Evolutionary conservation across 2,888 invertebrate genomes (phyloP), one percentile per base, ranked within the genome.

Genomic region (Agrilus cyanescens): DNA sequence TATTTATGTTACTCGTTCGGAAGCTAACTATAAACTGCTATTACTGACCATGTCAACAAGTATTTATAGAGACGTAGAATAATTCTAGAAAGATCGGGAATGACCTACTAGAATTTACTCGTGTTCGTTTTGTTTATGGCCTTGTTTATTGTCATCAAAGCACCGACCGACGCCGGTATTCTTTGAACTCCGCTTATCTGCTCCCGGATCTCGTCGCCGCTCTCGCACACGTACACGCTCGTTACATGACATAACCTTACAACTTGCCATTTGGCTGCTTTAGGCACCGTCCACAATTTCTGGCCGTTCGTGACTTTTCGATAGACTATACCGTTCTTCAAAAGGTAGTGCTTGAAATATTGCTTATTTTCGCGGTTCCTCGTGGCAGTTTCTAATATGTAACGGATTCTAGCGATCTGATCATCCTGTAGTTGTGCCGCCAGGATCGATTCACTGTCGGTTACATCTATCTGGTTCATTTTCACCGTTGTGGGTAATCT

Each of bases 131-230:
- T n/a, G n/a, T n/a, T n/a, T n/a, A n/a, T n/a, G n/a, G n/a, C n/a
- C n/a, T n/a, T n/a, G n/a, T n/a, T n/a, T n/a, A n/a, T n/a, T n/a
- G n/a, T n/a, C n/a, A n/a, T n/a, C n/a, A n/a, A n/a, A n/a, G n/a
- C n/a, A n/a, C n/a, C n/a, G n/a, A n/a, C n/a, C n/a, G n/a, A n/a
- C n/a, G n/a, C n/a, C n/a, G n/a, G n/a, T n/a, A n/a, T n/a, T n/a
- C 8, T 38, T 51, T 50, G 30, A 43, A 49, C n/a, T 49, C 49
- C 3, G 38, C 10, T 13, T 40, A 46, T 33, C 49, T 46, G 34
- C 49, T 48, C 12, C 49, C 49, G 4, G 38, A n/a, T 16, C 12
- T 49, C 45, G 18, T 46, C 49, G 34, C n/a, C n/a, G n/a, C n/a
- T n/a, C n/a, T n/a, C n/a, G n/a, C n/a, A n/a, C n/a, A n/a, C n/a